Conservation (phyloP, 2,888 invertebrate species). For the Oscheius sp. region DNA sequence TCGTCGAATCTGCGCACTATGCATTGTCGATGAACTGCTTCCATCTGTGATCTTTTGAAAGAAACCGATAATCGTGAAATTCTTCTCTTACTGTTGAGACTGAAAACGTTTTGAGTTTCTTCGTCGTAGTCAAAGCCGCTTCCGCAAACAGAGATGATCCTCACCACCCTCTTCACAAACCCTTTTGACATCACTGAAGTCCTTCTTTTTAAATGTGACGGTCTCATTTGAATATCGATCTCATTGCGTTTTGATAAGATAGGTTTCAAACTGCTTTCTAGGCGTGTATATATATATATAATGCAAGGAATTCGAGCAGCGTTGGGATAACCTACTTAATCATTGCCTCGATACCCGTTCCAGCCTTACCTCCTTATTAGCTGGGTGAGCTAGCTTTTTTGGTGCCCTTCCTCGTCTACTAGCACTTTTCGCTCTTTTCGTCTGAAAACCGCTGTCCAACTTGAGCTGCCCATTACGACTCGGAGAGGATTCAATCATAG, state of each 20-base stretch:
- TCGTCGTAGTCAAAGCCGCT: conserved; percentile 1
- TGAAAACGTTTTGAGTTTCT: not conserved
- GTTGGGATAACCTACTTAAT: conserved; percentile 15
- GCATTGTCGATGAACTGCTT: too few species aligned
- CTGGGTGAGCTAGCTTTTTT: too few species aligned
- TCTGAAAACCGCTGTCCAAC: conserved; percentile 29
- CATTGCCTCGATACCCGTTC: conserved; percentile 7
- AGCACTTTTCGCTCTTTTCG: conserved; percentile 4
- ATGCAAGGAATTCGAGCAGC: not conserved
- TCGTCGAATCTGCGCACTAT: too few species aligned
- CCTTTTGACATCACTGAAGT: conserved; percentile 28
- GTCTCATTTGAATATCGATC: not conserved
- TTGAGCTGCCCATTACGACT: conserved; percentile 38
- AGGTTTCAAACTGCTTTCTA: not conserved
- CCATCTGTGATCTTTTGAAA: too few species aligned
- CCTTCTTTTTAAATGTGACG: not conserved
- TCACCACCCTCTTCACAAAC: conserved; percentile 9
- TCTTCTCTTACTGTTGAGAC: too few species aligned
- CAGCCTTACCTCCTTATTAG: too few species aligned
- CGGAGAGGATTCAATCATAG: conserved; percentile 38
- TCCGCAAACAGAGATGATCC: conserved; percentile 16
- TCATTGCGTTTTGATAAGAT: not conserved
- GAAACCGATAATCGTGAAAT: too few species aligned
- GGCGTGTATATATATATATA: not conserved
- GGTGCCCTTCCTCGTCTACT: too few species aligned